Percentiles rank a stretch among this genome's conserved stretches.
phyloP scores from a whole-genome alignment of 2,797 vertebrate genomes.

The Ctenopoma kingsleyae region DNA sequence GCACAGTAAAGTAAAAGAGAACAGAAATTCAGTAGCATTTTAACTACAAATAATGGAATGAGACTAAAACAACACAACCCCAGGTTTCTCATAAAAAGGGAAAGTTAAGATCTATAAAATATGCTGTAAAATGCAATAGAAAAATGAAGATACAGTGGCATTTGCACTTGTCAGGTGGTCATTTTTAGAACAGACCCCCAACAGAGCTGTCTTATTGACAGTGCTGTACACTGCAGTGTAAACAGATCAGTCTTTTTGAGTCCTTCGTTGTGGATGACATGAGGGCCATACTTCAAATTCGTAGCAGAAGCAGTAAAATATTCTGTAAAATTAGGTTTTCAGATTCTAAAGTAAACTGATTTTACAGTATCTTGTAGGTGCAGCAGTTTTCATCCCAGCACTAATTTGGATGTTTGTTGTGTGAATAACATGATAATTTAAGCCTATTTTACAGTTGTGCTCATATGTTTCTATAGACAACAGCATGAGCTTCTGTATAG shows the following conservation, averaged over 20 bases:
- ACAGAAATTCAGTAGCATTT: no score
- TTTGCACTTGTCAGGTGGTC: neutral
- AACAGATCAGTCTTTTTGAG: slow-evolving; percentile 5
- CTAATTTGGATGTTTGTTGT: no score
- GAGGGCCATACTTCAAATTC: slow-evolving; percentile 4
- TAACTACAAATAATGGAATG: no score
- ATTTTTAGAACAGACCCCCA: slow-evolving; percentile 5
- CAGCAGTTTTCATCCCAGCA: neutral
- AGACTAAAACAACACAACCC: neutral
- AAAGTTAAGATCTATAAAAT: slow-evolving; percentile 1
- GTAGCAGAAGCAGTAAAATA: neutral
- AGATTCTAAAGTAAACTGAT: neutral
- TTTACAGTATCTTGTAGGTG: neutral
- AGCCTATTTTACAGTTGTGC: slow-evolving; percentile 6
- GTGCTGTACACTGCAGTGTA: slow-evolving; percentile 31
- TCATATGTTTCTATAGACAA: slow-evolving; percentile 51
- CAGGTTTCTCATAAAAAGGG: neutral
- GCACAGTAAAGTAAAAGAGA: no score
- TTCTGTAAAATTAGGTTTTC: neutral
- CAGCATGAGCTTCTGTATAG: slow-evolving; percentile 43
- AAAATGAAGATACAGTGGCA: no score
- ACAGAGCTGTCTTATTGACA: slow-evolving; percentile 19
- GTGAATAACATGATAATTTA: neutral
- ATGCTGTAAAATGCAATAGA: neutral
- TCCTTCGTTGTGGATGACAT: neutral